Conservation (phyloP, 1,140 invertebrate genomes). For the Leptopilina boulardi region DNA sequence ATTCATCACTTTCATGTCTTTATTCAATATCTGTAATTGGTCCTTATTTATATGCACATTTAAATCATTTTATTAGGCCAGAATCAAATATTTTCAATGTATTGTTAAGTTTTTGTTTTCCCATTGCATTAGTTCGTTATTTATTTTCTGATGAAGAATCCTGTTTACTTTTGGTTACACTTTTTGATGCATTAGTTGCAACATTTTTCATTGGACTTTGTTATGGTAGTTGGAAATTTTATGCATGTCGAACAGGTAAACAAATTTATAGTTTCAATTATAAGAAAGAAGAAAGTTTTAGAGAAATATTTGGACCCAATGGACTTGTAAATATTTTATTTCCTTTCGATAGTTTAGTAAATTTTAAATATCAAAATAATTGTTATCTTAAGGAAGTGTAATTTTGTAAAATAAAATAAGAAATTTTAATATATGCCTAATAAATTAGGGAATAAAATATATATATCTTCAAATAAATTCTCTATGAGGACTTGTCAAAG, state of each 20-base stretch:
- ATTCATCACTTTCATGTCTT: neutral
- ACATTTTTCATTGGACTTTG: neutral
- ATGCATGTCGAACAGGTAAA: neutral
- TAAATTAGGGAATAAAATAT: neutral
- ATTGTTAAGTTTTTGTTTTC: slow-evolving; percentile 14
- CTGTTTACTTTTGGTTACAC: slow-evolving; percentile 9
- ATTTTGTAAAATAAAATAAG: neutral
- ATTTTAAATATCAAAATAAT: neutral
- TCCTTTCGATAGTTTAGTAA: neutral
- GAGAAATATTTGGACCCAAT: neutral
- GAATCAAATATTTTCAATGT: neutral
- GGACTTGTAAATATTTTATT: slow-evolving; percentile 4
- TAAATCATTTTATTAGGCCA: slow-evolving; percentile 6
- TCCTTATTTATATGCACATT: slow-evolving; percentile 9
- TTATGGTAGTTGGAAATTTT: neutral
- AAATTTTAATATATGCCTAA: neutral
- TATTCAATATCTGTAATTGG: neutral
- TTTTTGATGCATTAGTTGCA: slow-evolving; percentile 3
- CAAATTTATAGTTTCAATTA: slow-evolving; percentile 9
- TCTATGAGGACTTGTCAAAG: slow-evolving; percentile 30
- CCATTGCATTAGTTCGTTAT: neutral
- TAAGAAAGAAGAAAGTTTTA: neutral
- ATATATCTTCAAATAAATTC: neutral
- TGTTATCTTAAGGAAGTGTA: slow-evolving; percentile 3
- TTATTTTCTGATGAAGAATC: neutral